Evolutionary conservation across 2,113 vertebrate genomes (phyloP), one percentile per base, ranked within the genome.

Genomic region (Cephalopholis sonnerati): DNA sequence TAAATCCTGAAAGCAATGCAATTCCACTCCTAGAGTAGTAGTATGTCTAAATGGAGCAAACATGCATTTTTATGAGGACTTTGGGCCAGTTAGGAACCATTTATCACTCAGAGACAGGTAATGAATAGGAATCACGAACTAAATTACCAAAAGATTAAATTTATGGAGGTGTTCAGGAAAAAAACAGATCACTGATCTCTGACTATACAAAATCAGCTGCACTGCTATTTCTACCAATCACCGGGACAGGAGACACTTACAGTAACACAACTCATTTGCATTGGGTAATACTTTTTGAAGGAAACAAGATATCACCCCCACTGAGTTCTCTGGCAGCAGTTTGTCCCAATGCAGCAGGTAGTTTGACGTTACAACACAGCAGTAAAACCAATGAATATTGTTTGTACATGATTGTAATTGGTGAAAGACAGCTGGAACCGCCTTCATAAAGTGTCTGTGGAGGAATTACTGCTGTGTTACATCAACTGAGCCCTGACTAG

Each of bases 341-440:
- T 44, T 17, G 66, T 72, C 63, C 78, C 72, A 78, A 0, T 63
- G 41, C 51, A 84, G 79, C 58, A 73, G 54, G 66, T 74, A 39
- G 75, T 53, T 13, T 78, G 88, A 85, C 68, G 54, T 81, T 59
- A 27, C 54, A 7, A 58, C 64, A 59, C 68, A 74, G 70, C 82
- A 71, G 75, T 57, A 54, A 57, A 66, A 55, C 54, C 69, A 67
- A 58, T 81, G 13, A 83, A 77, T 68, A 64, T 32, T 50, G 46
- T 66, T 67, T 61, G 27, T 24, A 55, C 29, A 57, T 65, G 46
- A 59, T 46, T 62, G 39, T 20, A 29, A 44, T 69, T 16, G 3
- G 25, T 15, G 16, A 62, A 18, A 48, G 32, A 27, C 74, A 79
- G 53, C 58, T 59, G 67, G 25, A 74, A 72, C 3, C 1, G 2